A percentile compares a stretch with the other conserved stretches of the same genome.
Evolutionary conservation across 2,797 vertebrate genomes (phyloP).

Genomic region (Onychomys torridus): DNA sequence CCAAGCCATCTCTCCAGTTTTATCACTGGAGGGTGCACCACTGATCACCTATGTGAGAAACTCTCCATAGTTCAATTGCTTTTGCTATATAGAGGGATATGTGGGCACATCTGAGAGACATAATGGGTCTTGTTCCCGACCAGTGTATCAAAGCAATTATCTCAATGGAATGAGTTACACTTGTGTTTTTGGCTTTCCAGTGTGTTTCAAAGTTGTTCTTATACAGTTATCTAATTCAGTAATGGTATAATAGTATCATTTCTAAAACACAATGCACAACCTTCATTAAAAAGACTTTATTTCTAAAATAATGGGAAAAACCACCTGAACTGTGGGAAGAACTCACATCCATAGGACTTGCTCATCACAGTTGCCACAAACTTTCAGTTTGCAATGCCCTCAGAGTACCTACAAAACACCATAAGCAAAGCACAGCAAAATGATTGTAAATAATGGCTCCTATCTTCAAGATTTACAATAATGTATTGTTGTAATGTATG

Average conservation of each 20-base stretch:
- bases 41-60: neutral
- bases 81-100: neutral
- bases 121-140: neutral
- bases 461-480: conserved; percentile 3
- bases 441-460: neutral
- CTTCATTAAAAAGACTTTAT: neutral
- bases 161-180: neutral
- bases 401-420: neutral
- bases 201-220: neutral
- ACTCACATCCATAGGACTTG: neutral
- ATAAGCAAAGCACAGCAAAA: neutral
- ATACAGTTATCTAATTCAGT: neutral
- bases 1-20: neutral
- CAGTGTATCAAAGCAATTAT: neutral
- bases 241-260: neutral
- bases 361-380: neutral
- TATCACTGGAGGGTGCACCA: neutral
- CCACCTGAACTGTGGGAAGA: neutral
- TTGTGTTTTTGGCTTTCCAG: neutral
- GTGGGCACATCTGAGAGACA: neutral
- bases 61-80: neutral
- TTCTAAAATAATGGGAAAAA: neutral
- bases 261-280: neutral
- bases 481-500: conserved; percentile 13
- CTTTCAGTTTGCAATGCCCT: neutral